phyloP scores from a whole-genome alignment of 2,888 invertebrate species.

The Boloria selene region DNA sequence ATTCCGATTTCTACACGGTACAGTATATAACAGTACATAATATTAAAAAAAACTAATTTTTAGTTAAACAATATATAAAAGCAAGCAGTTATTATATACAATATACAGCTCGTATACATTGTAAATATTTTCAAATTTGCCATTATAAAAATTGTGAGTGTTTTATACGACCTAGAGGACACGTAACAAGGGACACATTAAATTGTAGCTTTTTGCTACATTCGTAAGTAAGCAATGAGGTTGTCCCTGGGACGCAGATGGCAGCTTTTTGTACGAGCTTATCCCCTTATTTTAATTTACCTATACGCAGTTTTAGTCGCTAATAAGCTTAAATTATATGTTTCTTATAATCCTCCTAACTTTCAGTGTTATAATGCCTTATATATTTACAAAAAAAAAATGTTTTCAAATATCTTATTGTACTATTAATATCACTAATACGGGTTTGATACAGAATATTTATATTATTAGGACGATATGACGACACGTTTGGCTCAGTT shows the following conservation, averaged over 20 bases:
- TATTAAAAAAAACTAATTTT: too few species aligned
- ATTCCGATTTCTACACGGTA: too few species aligned
- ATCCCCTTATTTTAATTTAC: slow-evolving; percentile 18
- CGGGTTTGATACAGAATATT: too few species aligned
- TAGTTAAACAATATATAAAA: too few species aligned
- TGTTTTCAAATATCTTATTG: neutral
- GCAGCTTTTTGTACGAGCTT: slow-evolving; percentile 11
- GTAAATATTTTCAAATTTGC: neutral
- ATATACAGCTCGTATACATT: neutral
- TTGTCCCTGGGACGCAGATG: slow-evolving; percentile 14
- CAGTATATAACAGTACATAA: too few species aligned
- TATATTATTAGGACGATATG: too few species aligned
- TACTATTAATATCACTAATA: too few species aligned
- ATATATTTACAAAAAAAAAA: neutral
- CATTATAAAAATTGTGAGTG: neutral
- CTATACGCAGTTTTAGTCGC: slow-evolving; percentile 3
- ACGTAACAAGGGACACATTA: slow-evolving; percentile 21
- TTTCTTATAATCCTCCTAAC: neutral
- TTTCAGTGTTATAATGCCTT: neutral
- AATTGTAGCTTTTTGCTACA: slow-evolving; percentile 19
- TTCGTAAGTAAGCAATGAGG: slow-evolving; percentile 15
- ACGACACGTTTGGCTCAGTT: too few species aligned
- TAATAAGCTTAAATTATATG: slow-evolving; percentile 1
- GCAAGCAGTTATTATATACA: neutral
- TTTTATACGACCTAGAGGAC: slow-evolving; percentile 1